Conservation (phyloP, 2,888 invertebrate species). For the Entomobrya proxima region DNA sequence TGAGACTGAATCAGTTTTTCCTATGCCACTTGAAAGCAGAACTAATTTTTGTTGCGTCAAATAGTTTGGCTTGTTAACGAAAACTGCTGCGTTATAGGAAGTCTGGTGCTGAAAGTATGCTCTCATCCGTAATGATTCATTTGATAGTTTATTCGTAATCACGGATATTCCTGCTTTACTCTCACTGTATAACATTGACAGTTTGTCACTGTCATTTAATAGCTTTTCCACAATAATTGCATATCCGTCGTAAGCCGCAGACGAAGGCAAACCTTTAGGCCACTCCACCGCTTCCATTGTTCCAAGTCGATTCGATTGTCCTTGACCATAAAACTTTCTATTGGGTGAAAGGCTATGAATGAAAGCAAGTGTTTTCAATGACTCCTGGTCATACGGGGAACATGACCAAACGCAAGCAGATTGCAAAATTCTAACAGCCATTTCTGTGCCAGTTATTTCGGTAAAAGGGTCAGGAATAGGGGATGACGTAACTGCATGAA, state of each 20-base stretch:
- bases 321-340: slow-evolving; percentile 25
- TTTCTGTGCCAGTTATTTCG: slow-evolving; percentile 63
- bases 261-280: slow-evolving; percentile 19
- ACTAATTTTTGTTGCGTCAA: neutral
- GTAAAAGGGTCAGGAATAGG: slow-evolving; percentile 63
- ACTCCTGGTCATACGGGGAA: slow-evolving; percentile 61
- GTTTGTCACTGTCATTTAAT: slow-evolving; percentile 5
- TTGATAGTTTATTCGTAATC: neutral
- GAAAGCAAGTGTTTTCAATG: neutral
- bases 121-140: neutral
- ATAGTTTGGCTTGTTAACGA: neutral
- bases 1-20: neutral
- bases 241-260: slow-evolving; percentile 61
- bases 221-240: slow-evolving; percentile 50
- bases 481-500: slow-evolving; percentile 65
- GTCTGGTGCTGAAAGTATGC: neutral
- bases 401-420: slow-evolving; percentile 67
- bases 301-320: neutral
- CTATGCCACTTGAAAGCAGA: neutral
- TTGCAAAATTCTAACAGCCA: slow-evolving; percentile 62
- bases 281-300: slow-evolving; percentile 27
- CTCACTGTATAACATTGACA: too few species aligned
- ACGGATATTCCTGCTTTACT: too few species aligned
- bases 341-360: slow-evolving; percentile 45
- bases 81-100: slow-evolving; percentile 4